Evolutionary conservation across 2,888 invertebrate species (phyloP), one percentile per base, ranked within the genome.

Genomic region (Drosophila recens): DNA sequence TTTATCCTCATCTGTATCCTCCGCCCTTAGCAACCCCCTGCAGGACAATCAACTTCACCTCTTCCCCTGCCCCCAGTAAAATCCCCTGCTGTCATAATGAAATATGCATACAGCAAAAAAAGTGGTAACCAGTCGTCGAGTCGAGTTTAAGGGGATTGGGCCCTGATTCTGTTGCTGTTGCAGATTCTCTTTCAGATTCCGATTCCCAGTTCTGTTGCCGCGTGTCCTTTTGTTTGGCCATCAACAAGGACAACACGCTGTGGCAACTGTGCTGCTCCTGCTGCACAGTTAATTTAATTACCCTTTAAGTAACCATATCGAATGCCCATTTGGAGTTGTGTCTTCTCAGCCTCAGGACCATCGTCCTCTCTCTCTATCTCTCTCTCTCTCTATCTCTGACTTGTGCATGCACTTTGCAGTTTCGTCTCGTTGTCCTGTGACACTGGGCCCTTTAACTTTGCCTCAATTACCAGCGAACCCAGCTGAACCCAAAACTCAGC

Each of bases 251-350:
- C 75, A 70, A 64, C 79, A 72, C 52, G 72, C 73, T 69, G 74
- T 53, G 79, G 54, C 61, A 49, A 58, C 53, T 57, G 36, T 34
- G 30, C 30, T 38, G 52, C 61, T 68, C 46, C 75, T 65, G 75
- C 57, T 71, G 79, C 68, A 70, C 81, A 86, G 71, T 90, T 90
- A 87, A 90, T 91, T 91, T 91, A 91, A 91, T 91, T 91, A 91
- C 88, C 89, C 90, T 90, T 90, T 89, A 91, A 91, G 90, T 90
- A 91, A 91, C 90, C 91, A 81, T 90, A 90, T 89, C 89, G 83
- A 89, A 90, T 90, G 75, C 73, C 89, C 87, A 83, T 81, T 88
- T 83, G 74, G 76, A 79, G 82, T 75, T 79, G 74, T 57, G 51
- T 62, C 79, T 62, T 38, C 49, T 23, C 65, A 34, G 33, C 33